Evolutionary conservation across 2,113 vertebrate species (phyloP), one percentile per base, ranked within the genome.

Genomic region (Anseranas semipalmata): DNA sequence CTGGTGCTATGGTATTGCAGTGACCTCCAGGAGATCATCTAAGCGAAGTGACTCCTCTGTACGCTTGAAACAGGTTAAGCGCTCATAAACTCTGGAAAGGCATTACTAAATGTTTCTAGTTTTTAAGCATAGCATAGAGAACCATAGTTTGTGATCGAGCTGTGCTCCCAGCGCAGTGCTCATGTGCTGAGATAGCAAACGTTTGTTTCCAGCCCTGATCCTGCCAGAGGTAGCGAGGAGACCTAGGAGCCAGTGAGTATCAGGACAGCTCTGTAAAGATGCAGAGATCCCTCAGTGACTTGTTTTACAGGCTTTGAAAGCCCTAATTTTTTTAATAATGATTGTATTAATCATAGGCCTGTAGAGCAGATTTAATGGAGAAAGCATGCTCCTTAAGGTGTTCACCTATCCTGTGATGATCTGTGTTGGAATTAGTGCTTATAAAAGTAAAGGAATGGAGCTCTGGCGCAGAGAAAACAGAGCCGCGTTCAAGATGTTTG

Each of bases 301-400:
- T 89, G 88, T 92, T 93, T 87, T 87, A 82, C 80, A 78, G 89
- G 73, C 80, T 94, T 87, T 80, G 66, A 92, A 89, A 87, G 25
- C 24, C 45, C 37, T 89, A 32, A 2, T n/a, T 89, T 93, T 95
- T 91, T 55, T 43, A 9, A 45, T 70, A 91, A 70, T 39, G 4
- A 33, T 82, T 72, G 4, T 45, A 74, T 76, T 95, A 89, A 82
- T 93, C 95, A 46, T 13, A 89, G 67, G 46, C 48, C 53, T 2
- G 0, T 28, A 68, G 65, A 87, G 22, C 17, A 73, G 41, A 96
- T 87, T 46, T 85, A 94, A 50, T 95, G 91, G 75, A 73, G 53
- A 12, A 73, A 91, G 87, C 27, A 10, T 43, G 12, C 65, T 92
- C 66, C 30, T 39, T 55, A 62, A 70, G n/a, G n/a, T 81, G 25